These are phyloP conservation scores for Pantelozetes paolii DNA, from an alignment of 2,888 invertebrate species.

Conservation along the genomic window DNA sequence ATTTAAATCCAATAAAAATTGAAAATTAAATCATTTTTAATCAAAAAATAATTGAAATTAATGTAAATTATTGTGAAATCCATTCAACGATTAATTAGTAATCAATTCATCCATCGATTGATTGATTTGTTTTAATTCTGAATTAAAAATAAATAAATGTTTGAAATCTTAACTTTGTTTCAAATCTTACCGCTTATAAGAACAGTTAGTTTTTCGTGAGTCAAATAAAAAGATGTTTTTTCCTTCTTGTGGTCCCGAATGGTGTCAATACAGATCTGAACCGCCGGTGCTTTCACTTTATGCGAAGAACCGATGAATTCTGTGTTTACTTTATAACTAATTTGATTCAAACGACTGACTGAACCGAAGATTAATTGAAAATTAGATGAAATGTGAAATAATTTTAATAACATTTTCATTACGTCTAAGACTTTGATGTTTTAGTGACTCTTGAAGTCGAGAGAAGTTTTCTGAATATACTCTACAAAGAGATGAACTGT, in stretches of 20 bases:
- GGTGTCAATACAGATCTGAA: slow-evolving; percentile 9
- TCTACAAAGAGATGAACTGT: slow-evolving; percentile 37
- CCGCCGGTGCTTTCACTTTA: slow-evolving; percentile 26
- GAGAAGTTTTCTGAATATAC: slow-evolving; percentile 38
- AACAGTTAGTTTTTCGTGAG: slow-evolving; percentile 29
- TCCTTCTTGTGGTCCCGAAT: not conserved
- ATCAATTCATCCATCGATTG: slow-evolving; percentile 38
- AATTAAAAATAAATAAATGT: slow-evolving; percentile 23
- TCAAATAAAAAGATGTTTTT: slow-evolving; percentile 22
- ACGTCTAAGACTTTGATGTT: slow-evolving; percentile 40
- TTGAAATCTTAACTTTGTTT: not conserved
- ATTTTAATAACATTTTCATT: not conserved
- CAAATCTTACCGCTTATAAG: slow-evolving; percentile 21
- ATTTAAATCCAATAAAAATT: not conserved
- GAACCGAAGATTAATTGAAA: not conserved
- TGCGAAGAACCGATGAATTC: slow-evolving; percentile 6
- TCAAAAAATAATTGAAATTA: not conserved
- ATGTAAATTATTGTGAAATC: not conserved
- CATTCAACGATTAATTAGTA: not conserved
- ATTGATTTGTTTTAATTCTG: slow-evolving; percentile 29
- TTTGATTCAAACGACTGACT: slow-evolving; percentile 27
- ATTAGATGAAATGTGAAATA: too few species aligned
- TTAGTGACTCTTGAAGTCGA: not conserved
- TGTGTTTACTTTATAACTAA: slow-evolving; percentile 24
- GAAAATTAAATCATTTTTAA: not conserved